phyloP scores from a whole-genome alignment of 2,797 vertebrate genomes.

The Buceros bicornis region DNA sequence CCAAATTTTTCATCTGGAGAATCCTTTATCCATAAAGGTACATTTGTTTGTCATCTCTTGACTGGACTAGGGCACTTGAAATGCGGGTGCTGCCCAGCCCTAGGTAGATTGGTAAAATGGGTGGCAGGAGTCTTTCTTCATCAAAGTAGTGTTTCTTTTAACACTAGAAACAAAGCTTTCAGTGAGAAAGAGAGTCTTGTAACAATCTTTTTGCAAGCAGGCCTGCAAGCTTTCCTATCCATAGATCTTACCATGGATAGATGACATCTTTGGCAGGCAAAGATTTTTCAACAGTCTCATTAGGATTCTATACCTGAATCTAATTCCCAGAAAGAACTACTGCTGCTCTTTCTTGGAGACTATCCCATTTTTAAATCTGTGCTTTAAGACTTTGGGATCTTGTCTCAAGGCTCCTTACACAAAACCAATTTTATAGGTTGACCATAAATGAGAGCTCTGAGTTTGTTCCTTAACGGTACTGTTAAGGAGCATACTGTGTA shows the following conservation, averaged over 20 bases:
- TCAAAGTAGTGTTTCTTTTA: background rate
- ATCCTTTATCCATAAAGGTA: background rate
- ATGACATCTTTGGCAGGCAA: constrained; percentile 16
- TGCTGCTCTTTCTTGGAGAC: background rate
- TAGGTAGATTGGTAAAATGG: background rate
- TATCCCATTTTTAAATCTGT: background rate
- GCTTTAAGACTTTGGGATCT: background rate
- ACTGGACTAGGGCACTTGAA: background rate
- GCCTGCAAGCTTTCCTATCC: background rate
- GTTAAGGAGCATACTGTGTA: too few species aligned
- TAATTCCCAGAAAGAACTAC: background rate
- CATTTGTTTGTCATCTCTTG: background rate
- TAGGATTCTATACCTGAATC: constrained; percentile 13
- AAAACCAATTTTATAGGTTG: background rate
- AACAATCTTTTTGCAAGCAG: background rate
- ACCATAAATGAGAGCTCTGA: background rate
- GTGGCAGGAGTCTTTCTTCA: background rate
- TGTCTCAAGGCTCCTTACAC: background rate
- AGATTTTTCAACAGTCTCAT: constrained; percentile 24
- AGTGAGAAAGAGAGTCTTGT: background rate
- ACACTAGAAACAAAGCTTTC: background rate
- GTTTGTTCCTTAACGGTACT: background rate
- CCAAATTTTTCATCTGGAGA: background rate
- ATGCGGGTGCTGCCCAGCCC: background rate
- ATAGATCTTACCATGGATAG: background rate